phyloP scores from a whole-genome alignment of 2,797 vertebrate species.

The Parambassis ranga region DNA sequence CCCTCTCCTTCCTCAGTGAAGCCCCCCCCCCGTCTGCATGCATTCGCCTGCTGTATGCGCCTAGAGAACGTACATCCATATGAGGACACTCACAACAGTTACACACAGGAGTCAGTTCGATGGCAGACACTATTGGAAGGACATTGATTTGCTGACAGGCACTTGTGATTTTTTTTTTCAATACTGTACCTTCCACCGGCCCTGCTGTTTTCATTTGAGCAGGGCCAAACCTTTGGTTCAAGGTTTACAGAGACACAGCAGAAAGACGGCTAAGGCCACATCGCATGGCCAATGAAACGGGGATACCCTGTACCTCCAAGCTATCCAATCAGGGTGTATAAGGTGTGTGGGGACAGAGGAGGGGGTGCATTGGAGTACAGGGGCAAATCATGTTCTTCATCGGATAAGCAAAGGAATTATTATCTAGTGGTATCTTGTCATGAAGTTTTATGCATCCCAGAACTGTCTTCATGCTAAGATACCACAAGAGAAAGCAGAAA shows the following conservation, averaged over 20 bases:
- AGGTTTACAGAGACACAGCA: constrained; percentile 53
- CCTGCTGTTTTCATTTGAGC: constrained; percentile 63
- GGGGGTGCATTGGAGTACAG: constrained; percentile 7
- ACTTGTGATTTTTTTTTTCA: constrained; percentile 65
- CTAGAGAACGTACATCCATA: constrained; percentile 56
- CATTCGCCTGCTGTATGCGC: constrained; percentile 55
- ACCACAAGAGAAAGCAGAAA: not conserved
- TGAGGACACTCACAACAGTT: constrained; percentile 53
- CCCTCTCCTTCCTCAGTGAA: constrained; percentile 71
- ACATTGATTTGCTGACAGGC: constrained; percentile 65
- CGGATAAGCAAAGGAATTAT: not conserved
- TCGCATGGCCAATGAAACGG: constrained; percentile 41
- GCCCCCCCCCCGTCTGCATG: constrained; percentile 51
- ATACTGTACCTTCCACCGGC: constrained; percentile 75
- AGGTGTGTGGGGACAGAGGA: not conserved
- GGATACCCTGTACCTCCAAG: constrained; percentile 16
- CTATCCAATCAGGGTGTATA: constrained; percentile 30
- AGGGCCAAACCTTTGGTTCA: constrained; percentile 49
- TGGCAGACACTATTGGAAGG: constrained; percentile 61
- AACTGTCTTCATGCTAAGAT: not conserved
- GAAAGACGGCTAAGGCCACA: constrained; percentile 42
- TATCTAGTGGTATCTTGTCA: not conserved
- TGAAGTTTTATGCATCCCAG: not conserved
- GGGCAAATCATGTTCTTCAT: constrained; percentile 47
- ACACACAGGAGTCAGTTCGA: constrained; percentile 53